Evolutionary conservation across 2,888 invertebrate species (phyloP).

Genomic region (Caenorhabditis uteleia): DNA sequence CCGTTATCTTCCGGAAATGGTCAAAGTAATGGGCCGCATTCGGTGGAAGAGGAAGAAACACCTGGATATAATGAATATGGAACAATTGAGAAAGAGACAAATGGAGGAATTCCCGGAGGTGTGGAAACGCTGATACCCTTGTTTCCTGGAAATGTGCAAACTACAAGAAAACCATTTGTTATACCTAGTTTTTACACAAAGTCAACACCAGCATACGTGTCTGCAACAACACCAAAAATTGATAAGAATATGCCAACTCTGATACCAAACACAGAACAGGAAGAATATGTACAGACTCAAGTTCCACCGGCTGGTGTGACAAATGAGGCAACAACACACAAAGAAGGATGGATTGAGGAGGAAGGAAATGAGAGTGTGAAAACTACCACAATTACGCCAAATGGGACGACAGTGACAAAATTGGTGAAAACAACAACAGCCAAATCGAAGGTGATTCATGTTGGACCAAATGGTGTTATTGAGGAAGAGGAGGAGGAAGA

Average conservation of each 20-base stretch:
- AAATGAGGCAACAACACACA: constrained; percentile 3
- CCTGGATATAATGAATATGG: too few relatives aligned
- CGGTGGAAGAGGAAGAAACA: too few relatives aligned
- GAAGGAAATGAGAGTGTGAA: too few relatives aligned
- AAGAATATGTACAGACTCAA: not conserved
- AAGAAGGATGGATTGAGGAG: constrained; percentile 33
- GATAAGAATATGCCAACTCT: not conserved
- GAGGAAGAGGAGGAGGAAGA: constrained; percentile 1
- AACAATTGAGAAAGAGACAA: too few relatives aligned
- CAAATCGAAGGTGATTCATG: constrained; percentile 27
- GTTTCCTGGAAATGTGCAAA: too few relatives aligned
- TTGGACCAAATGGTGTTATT: constrained; percentile 24
- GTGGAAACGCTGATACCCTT: too few relatives aligned
- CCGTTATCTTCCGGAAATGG: too few relatives aligned
- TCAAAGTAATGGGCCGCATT: too few relatives aligned
- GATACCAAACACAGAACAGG: not conserved
- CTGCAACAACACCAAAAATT: not conserved
- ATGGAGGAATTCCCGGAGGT: too few relatives aligned
- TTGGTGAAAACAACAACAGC: constrained; percentile 8
- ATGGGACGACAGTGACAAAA: constrained; percentile 2
- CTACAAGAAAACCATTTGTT: too few relatives aligned
- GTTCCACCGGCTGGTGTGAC: too few relatives aligned
- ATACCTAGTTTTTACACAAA: too few relatives aligned
- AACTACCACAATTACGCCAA: constrained; percentile 3
- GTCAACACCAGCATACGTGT: not conserved